Base-by-base conservation (phyloP, 2,113 vertebrate genomes). In the Lophochroa leadbeateri region DNA sequence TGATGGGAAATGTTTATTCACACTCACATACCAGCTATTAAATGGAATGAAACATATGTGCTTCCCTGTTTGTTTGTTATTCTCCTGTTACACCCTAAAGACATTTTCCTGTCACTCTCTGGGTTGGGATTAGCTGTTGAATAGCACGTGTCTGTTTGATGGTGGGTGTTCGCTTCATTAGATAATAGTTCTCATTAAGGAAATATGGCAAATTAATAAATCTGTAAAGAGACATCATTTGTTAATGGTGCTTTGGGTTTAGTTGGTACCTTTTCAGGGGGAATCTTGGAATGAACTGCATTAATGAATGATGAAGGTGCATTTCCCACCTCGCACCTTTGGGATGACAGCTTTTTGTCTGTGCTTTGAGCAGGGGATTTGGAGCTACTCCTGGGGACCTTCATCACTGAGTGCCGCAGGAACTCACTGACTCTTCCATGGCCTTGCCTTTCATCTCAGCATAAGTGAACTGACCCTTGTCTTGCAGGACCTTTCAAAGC, bases 1-100 rank as follows among this genome's bases (percentile, higher is more conserved):
- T 8, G 90, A 96, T 84, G 44, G 16, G 80, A 86, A 96, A 96
- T 96, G 88, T 94, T 96, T 96, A 94, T 96, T 96, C 90, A 88
- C 96, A 92, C 90, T 7, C 72, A 68, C 93, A 92, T 23, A 75
- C 23, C 41, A 39, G 85, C 91, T 92, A 96, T 88, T 80, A 91
- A 92, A 82, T 0, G 71, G 81, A 92, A 92, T 17, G 85, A 81
- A 97, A 61, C 94, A 96, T 93, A 96, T 97, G 91, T 13, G 78
- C 33, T n/a, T 35, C 64, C 61, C 86, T 67, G 70, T 44, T 97
- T 96, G 95, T 91, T 94, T 95, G 68, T 41, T 76, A 58, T 7
- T 96, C 88, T 83, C 81, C 58, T 58, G 64, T n/a, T 94, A 50
- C 75, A 88, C 67, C 78, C 94, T 61, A 50, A 39, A 92, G 96